A percentile compares a stretch with the other conserved stretches of the same genome.
Evolutionary conservation across 2,113 vertebrate genomes (phyloP).

Genomic region (Brachypteracias leptosomus): DNA sequence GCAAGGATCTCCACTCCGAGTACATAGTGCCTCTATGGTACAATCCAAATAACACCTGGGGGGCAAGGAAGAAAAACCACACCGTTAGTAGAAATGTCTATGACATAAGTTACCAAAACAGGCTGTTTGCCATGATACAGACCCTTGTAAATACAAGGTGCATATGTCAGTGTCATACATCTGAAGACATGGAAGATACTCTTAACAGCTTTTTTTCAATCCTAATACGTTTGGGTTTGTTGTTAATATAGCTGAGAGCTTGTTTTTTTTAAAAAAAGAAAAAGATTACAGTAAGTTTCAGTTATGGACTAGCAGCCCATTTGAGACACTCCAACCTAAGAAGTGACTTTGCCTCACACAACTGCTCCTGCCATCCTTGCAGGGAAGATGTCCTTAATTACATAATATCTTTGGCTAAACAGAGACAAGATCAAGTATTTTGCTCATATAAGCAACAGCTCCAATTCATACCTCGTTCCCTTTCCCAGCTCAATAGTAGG

Average conservation of each 20-base stretch:
- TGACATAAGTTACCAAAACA: background rate
- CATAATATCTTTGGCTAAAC: background rate
- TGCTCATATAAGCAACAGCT: background rate
- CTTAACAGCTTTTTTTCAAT: background rate
- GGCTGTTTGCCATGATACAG: background rate
- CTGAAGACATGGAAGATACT: background rate
- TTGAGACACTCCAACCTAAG: background rate
- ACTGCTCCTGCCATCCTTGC: background rate
- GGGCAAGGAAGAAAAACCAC: background rate
- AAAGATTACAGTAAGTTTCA: background rate
- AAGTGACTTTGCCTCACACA: background rate
- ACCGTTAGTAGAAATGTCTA: background rate
- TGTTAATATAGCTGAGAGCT: background rate
- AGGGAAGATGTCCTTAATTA: background rate
- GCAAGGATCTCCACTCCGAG: slow-evolving; percentile 97
- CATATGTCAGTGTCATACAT: background rate
- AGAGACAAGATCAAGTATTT: background rate
- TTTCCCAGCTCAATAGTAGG: background rate
- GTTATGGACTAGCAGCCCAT: background rate
- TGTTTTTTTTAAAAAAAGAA: background rate
- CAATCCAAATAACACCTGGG: slow-evolving; percentile 71
- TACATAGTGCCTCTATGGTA: slow-evolving; percentile 86
- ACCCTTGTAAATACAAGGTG: background rate
- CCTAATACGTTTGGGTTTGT: too few relatives aligned
- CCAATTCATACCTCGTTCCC: background rate